Evolutionary conservation across 2,888 invertebrate genomes (phyloP).

Genomic region (Pseudolycoriella hygida): DNA sequence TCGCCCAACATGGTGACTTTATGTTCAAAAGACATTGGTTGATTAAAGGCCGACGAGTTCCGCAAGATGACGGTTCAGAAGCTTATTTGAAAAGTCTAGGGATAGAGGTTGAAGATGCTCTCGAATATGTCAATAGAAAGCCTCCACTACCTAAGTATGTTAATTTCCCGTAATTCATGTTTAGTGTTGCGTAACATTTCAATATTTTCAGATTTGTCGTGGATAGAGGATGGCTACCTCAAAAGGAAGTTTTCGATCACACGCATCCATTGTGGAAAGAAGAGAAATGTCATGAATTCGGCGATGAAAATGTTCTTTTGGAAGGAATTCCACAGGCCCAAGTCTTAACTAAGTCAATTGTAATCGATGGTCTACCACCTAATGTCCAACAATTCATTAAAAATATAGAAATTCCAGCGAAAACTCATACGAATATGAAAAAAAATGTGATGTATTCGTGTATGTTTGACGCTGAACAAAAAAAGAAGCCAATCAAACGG

Average conservation of each 20-base stretch:
- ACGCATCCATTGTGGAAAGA: conserved; percentile 49
- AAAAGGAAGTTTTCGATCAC: conserved; percentile 30
- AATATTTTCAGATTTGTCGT: not conserved
- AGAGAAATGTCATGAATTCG: conserved; percentile 38
- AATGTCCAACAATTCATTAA: conserved; percentile 34
- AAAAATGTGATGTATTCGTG: conserved; percentile 44
- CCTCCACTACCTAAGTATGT: conserved; percentile 9
- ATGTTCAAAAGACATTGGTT: conserved; percentile 57
- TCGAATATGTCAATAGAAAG: conserved; percentile 36
- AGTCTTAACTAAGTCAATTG: conserved; percentile 60
- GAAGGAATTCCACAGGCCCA: conserved; percentile 64
- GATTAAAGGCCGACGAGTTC: conserved; percentile 38
- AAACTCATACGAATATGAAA: conserved; percentile 39
- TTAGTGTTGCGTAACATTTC: not conserved
- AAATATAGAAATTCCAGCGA: conserved; percentile 31
- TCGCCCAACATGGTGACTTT: conserved; percentile 52
- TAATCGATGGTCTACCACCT: conserved; percentile 41
- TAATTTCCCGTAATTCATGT: conserved; percentile 2
- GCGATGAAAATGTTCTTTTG: conserved; percentile 43
- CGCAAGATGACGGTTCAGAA: conserved; percentile 35
- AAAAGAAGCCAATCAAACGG: conserved; percentile 48
- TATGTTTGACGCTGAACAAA: conserved; percentile 61
- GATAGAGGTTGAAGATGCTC: conserved; percentile 41
- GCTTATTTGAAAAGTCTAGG: conserved; percentile 35
- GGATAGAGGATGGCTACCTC: conserved; percentile 9